A percentile compares a stretch with the other conserved stretches of the same genome.
Conservation (phyloP, 2,888 invertebrate species). For the Loripinus fragilis region DNA sequence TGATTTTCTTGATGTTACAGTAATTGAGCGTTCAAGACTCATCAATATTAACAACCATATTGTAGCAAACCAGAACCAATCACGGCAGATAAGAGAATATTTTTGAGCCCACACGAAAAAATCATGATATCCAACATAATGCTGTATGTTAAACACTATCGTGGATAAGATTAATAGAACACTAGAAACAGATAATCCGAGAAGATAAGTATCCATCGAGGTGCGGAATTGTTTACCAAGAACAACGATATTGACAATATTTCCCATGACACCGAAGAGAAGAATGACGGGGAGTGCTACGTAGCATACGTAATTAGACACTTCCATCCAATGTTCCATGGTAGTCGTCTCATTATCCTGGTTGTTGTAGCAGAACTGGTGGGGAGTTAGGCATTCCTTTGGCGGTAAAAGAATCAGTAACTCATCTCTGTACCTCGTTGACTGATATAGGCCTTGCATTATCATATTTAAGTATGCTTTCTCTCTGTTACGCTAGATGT, state of each 20-base stretch:
- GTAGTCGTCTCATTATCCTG: slow-evolving; percentile 41
- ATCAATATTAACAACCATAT: slow-evolving; percentile 80
- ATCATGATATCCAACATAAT: slow-evolving; percentile 74
- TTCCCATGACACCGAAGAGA: slow-evolving; percentile 72
- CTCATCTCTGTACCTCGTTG: slow-evolving; percentile 52
- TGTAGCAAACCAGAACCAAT: slow-evolving; percentile 81
- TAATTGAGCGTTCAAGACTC: slow-evolving; percentile 77
- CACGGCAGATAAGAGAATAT: slow-evolving; percentile 74
- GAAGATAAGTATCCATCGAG: slow-evolving; percentile 79
- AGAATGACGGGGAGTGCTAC: slow-evolving; percentile 77
- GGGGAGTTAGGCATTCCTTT: slow-evolving; percentile 69
- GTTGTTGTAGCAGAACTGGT: slow-evolving; percentile 62
- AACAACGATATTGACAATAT: slow-evolving; percentile 77
- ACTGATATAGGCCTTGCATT: slow-evolving; percentile 29
- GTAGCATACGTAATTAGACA: slow-evolving; percentile 75
- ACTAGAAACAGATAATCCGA: slow-evolving; percentile 74
- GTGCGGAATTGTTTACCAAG: slow-evolving; percentile 72
- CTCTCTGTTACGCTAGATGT: no score
- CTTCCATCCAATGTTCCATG: slow-evolving; percentile 70
- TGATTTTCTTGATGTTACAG: slow-evolving; percentile 72
- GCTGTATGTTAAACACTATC: slow-evolving; percentile 69
- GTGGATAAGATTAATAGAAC: slow-evolving; percentile 71
- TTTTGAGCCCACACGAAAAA: slow-evolving; percentile 73
- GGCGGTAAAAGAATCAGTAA: slow-evolving; percentile 71
- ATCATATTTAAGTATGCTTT: no score